These are phyloP conservation scores for Acanthisitta chloris DNA, from an alignment of 2,113 vertebrate species.

Conservation along the genomic window DNA sequence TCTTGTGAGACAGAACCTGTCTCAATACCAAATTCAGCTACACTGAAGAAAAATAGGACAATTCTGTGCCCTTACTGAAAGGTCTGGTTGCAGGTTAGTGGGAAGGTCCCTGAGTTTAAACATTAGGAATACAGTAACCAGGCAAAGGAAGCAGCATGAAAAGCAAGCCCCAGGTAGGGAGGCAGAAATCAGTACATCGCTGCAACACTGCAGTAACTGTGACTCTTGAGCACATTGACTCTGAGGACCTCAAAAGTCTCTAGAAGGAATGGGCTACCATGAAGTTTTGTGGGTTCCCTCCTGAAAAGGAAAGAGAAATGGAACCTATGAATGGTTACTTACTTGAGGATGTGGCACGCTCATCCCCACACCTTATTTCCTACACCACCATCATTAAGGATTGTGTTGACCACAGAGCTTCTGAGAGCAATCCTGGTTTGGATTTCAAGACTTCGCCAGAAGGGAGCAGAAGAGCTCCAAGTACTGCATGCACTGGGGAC, in stretches of 20 bases:
- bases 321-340: not conserved
- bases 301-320: not conserved
- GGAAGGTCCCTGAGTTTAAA: not conserved
- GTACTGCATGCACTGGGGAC: not conserved
- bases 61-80: not conserved
- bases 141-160: not conserved
- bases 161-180: not conserved
- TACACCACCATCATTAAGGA: not conserved
- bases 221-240: not conserved
- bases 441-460: slow-evolving; percentile 41
- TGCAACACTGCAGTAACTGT: not conserved
- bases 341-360: not conserved
- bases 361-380: not conserved
- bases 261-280: not conserved
- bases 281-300: not conserved
- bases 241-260: not conserved
- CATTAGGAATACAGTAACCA: not conserved
- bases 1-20: not conserved
- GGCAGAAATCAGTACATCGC: not conserved
- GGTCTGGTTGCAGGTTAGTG: not conserved
- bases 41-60: not conserved
- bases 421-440: not conserved
- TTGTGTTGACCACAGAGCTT: not conserved
- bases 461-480: slow-evolving; percentile 36
- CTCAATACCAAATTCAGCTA: not conserved